Base-by-base conservation (phyloP, 2,113 vertebrate genomes). In the Ophthalmolycus amberensis region DNA sequence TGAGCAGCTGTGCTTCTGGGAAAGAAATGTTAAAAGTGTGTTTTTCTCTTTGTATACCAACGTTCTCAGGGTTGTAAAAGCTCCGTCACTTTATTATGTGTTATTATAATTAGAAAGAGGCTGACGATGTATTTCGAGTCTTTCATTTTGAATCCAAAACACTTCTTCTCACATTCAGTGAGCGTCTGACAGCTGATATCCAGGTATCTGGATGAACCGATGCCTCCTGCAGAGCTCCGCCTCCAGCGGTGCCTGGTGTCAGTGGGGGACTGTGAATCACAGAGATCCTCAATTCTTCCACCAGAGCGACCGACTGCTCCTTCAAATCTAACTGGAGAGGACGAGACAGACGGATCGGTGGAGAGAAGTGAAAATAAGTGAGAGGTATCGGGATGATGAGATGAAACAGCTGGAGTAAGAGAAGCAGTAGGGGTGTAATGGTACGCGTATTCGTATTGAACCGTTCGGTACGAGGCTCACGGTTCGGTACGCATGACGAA, bases 351-450 rank as follows among this genome's bases (percentile, higher is more conserved):
- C 25, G 46, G 62, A 25, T 34, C 5, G 38, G 25, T 0, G 8
- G 56, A 8, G 52, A 6, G 15, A 40, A 3, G 9, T 27, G 60
- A 0, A 0, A 5, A 54, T 10, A 54, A 25, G 2, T 37, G 34
- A 37, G n/a, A 56, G 58, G 16, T 6, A n/a, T 15, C 0, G 27
- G 15, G 18, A 46, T 14, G 48, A 78, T 60, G 69, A 80, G 66
- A 85, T 63, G 48, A 68, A 75, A 77, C 70, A 71, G 60, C 40
- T 62, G 50, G 66, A 79, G 22, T 16, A n/a, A 34, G 46, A 46
- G 22, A 48, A 46, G 22, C 20, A n/a, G n/a, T n/a, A n/a, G n/a
- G n/a, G n/a, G n/a, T n/a, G n/a, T n/a, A n/a, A n/a, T n/a, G n/a
- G n/a, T n/a, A n/a, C n/a, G n/a, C n/a, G n/a, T n/a, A n/a, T n/a